Base-by-base conservation (phyloP, 2,113 vertebrate species). In the Anseranas semipalmata region DNA sequence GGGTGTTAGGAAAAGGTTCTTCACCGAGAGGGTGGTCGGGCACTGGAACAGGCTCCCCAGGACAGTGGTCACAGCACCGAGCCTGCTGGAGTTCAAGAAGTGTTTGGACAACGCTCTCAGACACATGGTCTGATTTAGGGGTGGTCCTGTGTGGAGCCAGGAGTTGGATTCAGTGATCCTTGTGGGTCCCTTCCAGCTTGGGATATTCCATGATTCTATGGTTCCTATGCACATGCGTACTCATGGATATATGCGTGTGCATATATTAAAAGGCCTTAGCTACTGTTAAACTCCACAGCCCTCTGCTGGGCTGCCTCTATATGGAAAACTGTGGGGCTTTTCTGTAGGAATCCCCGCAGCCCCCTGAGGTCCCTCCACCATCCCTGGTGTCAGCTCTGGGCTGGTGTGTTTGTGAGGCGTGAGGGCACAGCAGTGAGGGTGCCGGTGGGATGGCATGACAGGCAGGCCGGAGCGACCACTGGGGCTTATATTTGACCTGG, bases 351-450 rank as follows among this genome's bases (percentile, higher is more conserved):
- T 55, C 43, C 20, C 52, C 15, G 20, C 13, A 72, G 78, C 50
- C 4, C 37, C 16, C 50, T 30, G 59, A 56, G 30, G n/a, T 53
- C 41, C 58, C 81, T 24, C 66, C 22, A 28, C 24, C 70, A 33
- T 5, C 14, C 18, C 12, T 0, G 1, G 5, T 35, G 41, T 3
- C 0, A 0, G 1, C 37, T 63, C 46, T 68, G 37, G 24, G 19
- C 20, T 72, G 24, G 3, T 35, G 24, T 2, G 1, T 41, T 39
- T 63, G 9, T 24, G 58, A 45, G 32, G 58, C 22, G 24, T 35
- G 66, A 46, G 21, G 78, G n/a, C 0, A 4, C 35, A 70, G 35
- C 15, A 6, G 4, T 21, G 32, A 55, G 28, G 15, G 46, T 21
- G 20, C 46, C 20, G 21, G 46, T 11, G 46, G 21, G 46, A 48